Evolutionary conservation across 2,888 invertebrate genomes (phyloP), one percentile per base, ranked within the genome.

Genomic region (Philaethria dido): DNA sequence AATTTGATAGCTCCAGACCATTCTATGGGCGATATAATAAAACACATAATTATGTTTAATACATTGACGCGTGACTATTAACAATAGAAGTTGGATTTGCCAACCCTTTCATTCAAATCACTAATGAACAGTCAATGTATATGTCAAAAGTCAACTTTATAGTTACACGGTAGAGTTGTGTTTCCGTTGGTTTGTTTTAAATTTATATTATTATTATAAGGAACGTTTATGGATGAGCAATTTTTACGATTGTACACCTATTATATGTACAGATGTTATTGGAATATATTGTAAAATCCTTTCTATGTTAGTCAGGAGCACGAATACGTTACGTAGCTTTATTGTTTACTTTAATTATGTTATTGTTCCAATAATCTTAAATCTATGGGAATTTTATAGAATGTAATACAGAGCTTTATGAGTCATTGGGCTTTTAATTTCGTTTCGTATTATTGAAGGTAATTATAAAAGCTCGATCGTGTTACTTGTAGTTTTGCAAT

Each of bases 41-140:
- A 82, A 80, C 76, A 74, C 81, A 83, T 85, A 87, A 85, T 86
- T 84, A 88, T 83, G 77, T 85, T 83, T 86, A 86, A 84, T 86
- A 85, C 82, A 81, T 86, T 80, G 86, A 85, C 88, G 89, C 92
- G 92, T 92, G 92, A 91, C 91, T 86, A 78, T 85, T 81, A 84
- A 92, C 91, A 91, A 91, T 90, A 88, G 84, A 81, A 84, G 74
- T 84, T 83, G 89, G 92, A 92, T 92, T 92, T 92, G 92, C 91
- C 85, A 92, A 92, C 92, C 92, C 92, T 91, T 92, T 92, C 84
- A 88, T 85, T 83, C 82, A 77, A 83, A 78, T 78, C 79, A 81
- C 85, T 90, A 89, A 89, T 89, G 89, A 90, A 89, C 87, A 83
- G 79, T 16, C 45, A 68, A 69, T 36, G 13, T 69, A 48, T 79